Base-by-base conservation (phyloP, 2,113 vertebrate species). In the Fulica atra region DNA sequence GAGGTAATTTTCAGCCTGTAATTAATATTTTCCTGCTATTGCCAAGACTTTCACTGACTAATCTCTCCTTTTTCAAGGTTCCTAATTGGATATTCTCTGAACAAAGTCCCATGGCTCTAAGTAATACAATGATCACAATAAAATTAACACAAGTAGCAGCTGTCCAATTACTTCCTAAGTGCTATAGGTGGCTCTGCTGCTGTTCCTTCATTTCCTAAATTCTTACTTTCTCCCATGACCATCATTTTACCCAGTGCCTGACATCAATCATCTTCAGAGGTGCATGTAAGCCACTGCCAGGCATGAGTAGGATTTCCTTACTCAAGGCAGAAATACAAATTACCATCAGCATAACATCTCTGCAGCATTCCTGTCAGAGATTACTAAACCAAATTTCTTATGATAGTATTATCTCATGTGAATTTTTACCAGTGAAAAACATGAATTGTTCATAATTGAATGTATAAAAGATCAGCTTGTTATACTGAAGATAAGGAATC, bases 1-100 rank as follows among this genome's bases (percentile, higher is more conserved):
- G 80, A 84, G 40, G 56, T 54, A 73, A 85, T 95, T 89, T 88
- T 65, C 74, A 89, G 65, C 26, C 60, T 89, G 53, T 86, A 89
- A 89, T 93, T 96, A 95, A 71, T 93, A 92, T 81, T 92, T 93
- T 51, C 48, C 24, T 66, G 90, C 54, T 81, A 29, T 56, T 81
- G 76, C 65, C 51, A 86, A 88, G 28, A 18, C 9, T 89, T 88
- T 78, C 57, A 74, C 16, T 64, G 42, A 59, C 31, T 42, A 61
- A 65, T 56, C 36, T 81, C 44, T 74, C 28, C 20, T 73, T 63
- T 80, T 90, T 88, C 60, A 81, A 50, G 5, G 14, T 51, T 86
- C 64, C 46, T 93, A 63, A 74, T 48, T 79, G 54, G 31, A 92
- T 85, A 74, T 51, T 44, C 42, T 87, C 74, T 71, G n/a, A 91